Evolutionary conservation across 2,797 vertebrate genomes (phyloP).

Genomic region (Meriones psammophilus): DNA sequence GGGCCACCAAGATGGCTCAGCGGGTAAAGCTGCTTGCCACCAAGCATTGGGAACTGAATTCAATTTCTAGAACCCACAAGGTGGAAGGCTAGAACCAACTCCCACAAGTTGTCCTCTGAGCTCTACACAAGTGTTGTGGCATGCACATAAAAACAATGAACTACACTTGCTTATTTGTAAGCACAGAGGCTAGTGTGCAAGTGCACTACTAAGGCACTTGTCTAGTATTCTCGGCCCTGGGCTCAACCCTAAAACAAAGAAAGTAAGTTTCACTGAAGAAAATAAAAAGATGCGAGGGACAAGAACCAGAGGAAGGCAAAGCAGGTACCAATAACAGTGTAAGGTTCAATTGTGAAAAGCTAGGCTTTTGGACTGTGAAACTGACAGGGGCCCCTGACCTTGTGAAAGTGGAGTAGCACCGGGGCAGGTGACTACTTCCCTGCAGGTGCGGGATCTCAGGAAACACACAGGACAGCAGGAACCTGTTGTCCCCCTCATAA

Average conservation of each 20-base stretch:
- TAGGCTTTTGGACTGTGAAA: neutral
- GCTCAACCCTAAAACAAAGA: neutral
- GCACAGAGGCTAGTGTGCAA: neutral
- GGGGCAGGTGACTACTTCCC: neutral
- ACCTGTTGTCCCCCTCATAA: accelerated
- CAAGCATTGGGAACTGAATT: neutral
- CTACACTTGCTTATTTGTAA: neutral
- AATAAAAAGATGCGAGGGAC: neutral
- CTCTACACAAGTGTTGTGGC: neutral
- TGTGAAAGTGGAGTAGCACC: neutral
- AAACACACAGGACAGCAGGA: neutral
- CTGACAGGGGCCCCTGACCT: no score
- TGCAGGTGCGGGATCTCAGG: neutral
- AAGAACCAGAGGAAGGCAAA: neutral
- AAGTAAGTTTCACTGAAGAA: neutral
- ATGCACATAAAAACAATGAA: neutral
- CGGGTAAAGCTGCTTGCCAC: neutral
- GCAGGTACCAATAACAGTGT: neutral
- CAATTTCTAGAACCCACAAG: neutral
- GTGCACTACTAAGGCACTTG: neutral
- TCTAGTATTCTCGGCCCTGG: neutral
- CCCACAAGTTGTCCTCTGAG: neutral
- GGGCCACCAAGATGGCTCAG: neutral
- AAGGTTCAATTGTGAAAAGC: neutral
- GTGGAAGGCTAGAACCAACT: neutral